Evolutionary conservation across 2,888 invertebrate genomes (phyloP).

Genomic region (Acanthosepion pharaonis): DNA sequence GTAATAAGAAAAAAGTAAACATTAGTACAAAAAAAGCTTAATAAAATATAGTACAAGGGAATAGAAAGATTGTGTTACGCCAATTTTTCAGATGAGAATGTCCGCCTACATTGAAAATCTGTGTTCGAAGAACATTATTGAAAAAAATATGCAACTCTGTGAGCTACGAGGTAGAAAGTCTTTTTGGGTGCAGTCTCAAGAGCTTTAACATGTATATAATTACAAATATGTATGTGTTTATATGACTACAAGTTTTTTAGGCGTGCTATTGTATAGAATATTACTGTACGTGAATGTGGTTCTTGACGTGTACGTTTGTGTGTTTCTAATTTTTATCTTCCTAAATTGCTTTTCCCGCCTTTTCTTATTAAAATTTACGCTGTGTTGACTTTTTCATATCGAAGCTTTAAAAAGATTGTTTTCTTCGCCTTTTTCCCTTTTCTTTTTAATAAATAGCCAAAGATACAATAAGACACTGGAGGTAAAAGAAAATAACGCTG

Average conservation of each 20-base stretch:
- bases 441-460: background rate
- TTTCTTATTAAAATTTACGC: conserved; percentile 33
- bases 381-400: background rate
- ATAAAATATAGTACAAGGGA: too few species aligned
- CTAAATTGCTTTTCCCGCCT: background rate
- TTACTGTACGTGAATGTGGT: background rate
- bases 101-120: too few species aligned
- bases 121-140: too few species aligned
- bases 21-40: too few species aligned
- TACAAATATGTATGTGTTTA: background rate
- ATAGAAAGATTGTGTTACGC: too few species aligned
- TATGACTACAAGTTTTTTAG: background rate
- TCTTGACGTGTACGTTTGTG: background rate
- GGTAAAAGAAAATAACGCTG: background rate
- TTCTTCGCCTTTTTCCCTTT: background rate
- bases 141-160: too few species aligned
- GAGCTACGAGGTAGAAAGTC: too few species aligned
- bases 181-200: too few species aligned
- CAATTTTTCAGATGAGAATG: too few species aligned
- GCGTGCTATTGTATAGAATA: background rate
- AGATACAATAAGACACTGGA: background rate
- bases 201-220: too few species aligned
- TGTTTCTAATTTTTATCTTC: background rate
- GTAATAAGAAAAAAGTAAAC: too few species aligned
- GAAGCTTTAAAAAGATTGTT: background rate